These are phyloP conservation scores for Druon quercuslanigerum DNA, from an alignment of 1,140 invertebrate species.

Conservation along the genomic window DNA sequence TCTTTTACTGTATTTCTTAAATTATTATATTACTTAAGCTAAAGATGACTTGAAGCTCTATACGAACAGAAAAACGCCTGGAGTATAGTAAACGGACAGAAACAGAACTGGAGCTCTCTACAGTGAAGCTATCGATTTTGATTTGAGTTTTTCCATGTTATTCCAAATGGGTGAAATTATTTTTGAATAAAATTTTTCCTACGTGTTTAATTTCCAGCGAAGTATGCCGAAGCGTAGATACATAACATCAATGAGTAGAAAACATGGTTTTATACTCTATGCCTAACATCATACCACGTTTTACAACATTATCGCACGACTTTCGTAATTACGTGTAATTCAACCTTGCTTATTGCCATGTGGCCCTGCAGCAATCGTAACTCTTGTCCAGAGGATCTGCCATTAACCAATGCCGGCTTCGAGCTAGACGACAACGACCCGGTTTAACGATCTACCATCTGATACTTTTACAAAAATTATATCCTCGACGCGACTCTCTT, in stretches of 20 bases:
- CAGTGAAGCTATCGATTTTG: no score
- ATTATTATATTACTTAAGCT: no score
- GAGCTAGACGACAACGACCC: slow-evolving; percentile 38
- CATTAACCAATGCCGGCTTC: slow-evolving; percentile 43
- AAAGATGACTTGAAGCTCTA: no score
- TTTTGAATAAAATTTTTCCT: no score
- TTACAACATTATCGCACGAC: slow-evolving; percentile 55
- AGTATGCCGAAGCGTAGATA: no score
- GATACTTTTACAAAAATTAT: neutral
- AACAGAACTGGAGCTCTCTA: no score
- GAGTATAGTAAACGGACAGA: no score
- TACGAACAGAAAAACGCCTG: no score
- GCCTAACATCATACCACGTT: slow-evolving; percentile 44
- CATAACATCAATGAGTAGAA: slow-evolving; percentile 24
- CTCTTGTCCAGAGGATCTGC: slow-evolving; percentile 46
- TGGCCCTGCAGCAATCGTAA: slow-evolving; percentile 54
- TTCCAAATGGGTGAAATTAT: no score
- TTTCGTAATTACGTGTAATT: slow-evolving; percentile 55
- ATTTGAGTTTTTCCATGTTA: no score
- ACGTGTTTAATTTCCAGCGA: no score
- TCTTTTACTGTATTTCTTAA: no score
- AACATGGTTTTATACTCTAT: slow-evolving; percentile 35
- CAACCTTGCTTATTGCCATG: slow-evolving; percentile 42
- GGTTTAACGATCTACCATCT: slow-evolving; percentile 46
- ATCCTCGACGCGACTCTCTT: slow-evolving; percentile 15